These are phyloP conservation scores for Patella caerulea DNA, from an alignment of 2,888 invertebrate species.

Conservation along the genomic window DNA sequence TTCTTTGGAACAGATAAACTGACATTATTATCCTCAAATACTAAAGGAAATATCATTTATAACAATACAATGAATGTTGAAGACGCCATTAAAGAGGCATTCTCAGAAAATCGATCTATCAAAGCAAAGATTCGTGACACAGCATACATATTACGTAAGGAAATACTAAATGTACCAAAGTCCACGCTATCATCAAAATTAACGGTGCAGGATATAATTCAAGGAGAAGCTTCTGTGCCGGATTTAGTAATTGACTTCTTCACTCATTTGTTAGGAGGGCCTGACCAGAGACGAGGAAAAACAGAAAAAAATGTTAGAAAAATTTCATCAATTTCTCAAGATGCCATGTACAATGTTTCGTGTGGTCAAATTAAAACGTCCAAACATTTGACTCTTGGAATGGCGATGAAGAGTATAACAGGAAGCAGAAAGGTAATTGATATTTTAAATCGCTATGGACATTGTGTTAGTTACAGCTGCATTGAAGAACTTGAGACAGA, in stretches of 20 bases:
- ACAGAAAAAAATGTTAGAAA: background rate
- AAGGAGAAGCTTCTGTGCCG: too few relatives aligned
- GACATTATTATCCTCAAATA: background rate
- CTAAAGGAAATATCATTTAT: background rate
- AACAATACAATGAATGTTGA: background rate
- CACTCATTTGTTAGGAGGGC: background rate
- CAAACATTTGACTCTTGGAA: constrained; percentile 31
- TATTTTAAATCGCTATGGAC: constrained; percentile 31
- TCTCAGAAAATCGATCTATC: background rate
- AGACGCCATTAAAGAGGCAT: background rate
- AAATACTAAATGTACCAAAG: background rate
- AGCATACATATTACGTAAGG: background rate
- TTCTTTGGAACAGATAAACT: too few relatives aligned
- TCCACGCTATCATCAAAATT: too few relatives aligned
- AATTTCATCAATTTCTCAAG: background rate
- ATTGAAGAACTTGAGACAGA: constrained; percentile 33
- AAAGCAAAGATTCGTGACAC: background rate
- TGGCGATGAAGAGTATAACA: constrained; percentile 34
- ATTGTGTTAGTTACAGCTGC: constrained; percentile 23
- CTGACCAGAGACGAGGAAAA: background rate
- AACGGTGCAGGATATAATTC: too few relatives aligned
- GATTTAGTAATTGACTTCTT: background rate
- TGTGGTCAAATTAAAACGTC: constrained; percentile 25
- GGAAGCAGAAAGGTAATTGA: constrained; percentile 30
- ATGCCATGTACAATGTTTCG: background rate